These are phyloP conservation scores for Oenanthe melanoleuca DNA, from an alignment of 2,113 vertebrate genomes.

Conservation along the genomic window DNA sequence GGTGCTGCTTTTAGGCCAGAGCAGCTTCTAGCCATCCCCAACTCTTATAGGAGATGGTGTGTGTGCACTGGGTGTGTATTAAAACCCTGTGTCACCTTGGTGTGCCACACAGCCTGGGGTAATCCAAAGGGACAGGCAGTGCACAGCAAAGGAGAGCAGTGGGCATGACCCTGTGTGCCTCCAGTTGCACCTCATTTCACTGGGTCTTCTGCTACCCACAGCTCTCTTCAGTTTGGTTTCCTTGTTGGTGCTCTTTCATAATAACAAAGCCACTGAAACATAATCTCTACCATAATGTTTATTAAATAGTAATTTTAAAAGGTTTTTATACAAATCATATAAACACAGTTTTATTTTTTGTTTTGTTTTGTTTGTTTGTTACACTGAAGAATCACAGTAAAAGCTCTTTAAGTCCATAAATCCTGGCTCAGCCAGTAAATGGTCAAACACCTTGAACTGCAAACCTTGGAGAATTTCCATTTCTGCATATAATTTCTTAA, in stretches of 20 bases:
- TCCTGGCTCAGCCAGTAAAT: constrained; percentile 82
- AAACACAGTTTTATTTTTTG: constrained; percentile 90
- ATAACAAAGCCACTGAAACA: background rate
- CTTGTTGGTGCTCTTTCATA: background rate
- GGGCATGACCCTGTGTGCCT: rapidly evolving
- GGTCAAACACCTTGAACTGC: constrained; percentile 73
- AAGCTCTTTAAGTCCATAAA: constrained; percentile 78
- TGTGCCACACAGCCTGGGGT: background rate
- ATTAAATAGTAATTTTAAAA: constrained; percentile 99
- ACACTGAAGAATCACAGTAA: constrained; percentile 86
- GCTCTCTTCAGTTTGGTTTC: background rate
- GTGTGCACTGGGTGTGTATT: background rate
- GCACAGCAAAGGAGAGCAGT: background rate
- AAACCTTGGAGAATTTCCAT: constrained; percentile 70
- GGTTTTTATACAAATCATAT: constrained; percentile 99
- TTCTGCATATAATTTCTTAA: constrained; percentile 54
- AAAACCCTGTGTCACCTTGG: rapidly evolving
- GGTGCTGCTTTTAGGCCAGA: background rate
- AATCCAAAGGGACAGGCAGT: background rate
- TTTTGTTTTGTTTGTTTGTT: constrained; percentile 67
- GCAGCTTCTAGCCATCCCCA: background rate
- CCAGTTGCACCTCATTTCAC: background rate
- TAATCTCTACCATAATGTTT: constrained; percentile 87
- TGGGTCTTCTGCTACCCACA: background rate
- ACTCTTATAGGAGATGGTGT: background rate